Conservation (phyloP, 2,113 vertebrate genomes). For the Takifugu flavidus region DNA sequence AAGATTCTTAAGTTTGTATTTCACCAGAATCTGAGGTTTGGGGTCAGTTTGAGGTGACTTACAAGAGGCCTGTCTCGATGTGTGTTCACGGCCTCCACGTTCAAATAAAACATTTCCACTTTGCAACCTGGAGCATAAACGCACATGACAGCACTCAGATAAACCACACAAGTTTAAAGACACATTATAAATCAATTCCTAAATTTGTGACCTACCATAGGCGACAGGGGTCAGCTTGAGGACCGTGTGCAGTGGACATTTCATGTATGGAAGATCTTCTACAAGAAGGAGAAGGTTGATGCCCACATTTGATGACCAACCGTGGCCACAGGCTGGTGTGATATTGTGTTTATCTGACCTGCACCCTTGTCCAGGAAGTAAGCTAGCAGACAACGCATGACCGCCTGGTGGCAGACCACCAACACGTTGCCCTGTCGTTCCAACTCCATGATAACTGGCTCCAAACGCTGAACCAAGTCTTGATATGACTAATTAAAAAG, state of each 20-base stretch:
- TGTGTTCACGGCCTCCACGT: constrained; percentile 93
- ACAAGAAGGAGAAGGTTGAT: background rate
- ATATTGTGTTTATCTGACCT: constrained; percentile 71
- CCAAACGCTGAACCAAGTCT: constrained; percentile 92
- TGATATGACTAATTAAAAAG: constrained; percentile 85
- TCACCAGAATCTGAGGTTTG: background rate
- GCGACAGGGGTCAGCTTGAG: constrained; percentile 93
- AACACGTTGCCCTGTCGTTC: constrained; percentile 92
- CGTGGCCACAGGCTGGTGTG: too few species aligned
- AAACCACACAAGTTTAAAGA: background rate
- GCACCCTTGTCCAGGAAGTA: constrained; percentile 96
- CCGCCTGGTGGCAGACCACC: constrained; percentile 94
- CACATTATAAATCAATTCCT: background rate
- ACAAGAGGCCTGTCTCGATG: constrained; percentile 90
- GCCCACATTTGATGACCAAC: background rate
- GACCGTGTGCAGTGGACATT: constrained; percentile 92
- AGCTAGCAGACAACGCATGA: constrained; percentile 95
- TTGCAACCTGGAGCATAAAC: constrained; percentile 83
- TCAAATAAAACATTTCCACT: constrained; percentile 87
- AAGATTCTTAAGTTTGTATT: background rate
- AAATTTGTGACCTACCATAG: constrained; percentile 78
- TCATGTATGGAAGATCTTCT: constrained; percentile 95
- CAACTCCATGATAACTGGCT: constrained; percentile 97
- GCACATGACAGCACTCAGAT: background rate
- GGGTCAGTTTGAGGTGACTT: constrained; percentile 60